Percentiles rank a stretch among this genome's conserved stretches.
Conservation (phyloP, 2,797 vertebrate species). For the Kryptolebias ocellatus region DNA sequence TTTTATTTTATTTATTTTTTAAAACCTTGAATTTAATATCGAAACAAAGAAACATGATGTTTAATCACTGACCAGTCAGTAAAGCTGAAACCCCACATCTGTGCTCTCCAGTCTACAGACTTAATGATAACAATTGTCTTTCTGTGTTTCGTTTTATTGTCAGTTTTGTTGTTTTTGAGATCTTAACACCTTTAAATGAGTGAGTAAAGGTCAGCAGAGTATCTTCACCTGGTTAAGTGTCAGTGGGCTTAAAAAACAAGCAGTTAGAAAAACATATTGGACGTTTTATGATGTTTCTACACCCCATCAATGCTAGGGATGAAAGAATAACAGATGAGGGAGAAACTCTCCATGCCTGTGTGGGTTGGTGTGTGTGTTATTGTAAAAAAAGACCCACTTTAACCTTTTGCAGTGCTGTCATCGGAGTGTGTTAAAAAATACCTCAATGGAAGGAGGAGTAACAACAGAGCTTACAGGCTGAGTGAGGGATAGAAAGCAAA, state of each 20-base stretch:
- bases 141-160: too few species aligned
- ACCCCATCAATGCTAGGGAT: constrained; percentile 1
- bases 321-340: constrained; percentile 11
- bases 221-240: too few species aligned
- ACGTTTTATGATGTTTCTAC: too few species aligned
- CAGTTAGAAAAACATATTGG: too few species aligned
- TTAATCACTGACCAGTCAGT: constrained; percentile 18
- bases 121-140: constrained; percentile 15
- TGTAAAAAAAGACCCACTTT: constrained; percentile 46
- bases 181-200: too few species aligned
- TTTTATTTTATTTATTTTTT: constrained; percentile 15
- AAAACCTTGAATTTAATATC: constrained; percentile 4
- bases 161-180: too few species aligned
- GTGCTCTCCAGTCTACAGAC: neutral
- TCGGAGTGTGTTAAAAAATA: constrained; percentile 54
- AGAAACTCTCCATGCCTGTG: constrained; percentile 6
- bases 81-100: neutral
- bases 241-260: too few species aligned
- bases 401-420: constrained; percentile 57
- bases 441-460: constrained; percentile 46
- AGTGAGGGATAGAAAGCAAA: constrained; percentile 37
- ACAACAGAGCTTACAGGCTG: constrained; percentile 48
- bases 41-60: constrained; percentile 13
- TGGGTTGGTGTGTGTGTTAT: constrained; percentile 12
- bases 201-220: too few species aligned